A percentile compares a stretch with the other conserved stretches of the same genome.
These are phyloP conservation scores for Cylloceria caligata DNA, from an alignment of 2,888 invertebrate species.

Conservation along the genomic window DNA sequence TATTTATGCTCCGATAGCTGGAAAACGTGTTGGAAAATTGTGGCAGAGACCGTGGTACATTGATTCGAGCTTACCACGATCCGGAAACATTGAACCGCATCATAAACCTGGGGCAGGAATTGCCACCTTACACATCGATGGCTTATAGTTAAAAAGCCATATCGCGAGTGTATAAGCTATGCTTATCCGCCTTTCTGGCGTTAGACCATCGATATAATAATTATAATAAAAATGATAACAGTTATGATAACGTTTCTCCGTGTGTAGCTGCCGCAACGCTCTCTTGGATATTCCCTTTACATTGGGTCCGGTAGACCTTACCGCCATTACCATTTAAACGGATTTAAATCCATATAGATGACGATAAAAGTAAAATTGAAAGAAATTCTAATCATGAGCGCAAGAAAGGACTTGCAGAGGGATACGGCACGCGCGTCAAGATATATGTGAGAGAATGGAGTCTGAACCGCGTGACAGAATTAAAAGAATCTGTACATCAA, in stretches of 20 bases:
- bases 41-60: constrained; percentile 7
- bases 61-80: constrained; percentile 18
- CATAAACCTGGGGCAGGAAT: not conserved
- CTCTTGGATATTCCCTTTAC: not conserved
- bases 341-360: not conserved
- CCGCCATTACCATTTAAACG: constrained; percentile 3
- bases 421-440: not conserved
- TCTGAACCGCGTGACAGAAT: not conserved
- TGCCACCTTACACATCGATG: constrained; percentile 9
- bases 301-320: not conserved
- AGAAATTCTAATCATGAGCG: not conserved
- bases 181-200: no score
- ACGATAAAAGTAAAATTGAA: not conserved
- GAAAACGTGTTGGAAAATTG: constrained; percentile 16
- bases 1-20: not conserved
- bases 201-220: no score
- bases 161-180: no score
- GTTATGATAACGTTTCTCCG: constrained; percentile 12
- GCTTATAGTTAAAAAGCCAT: no score
- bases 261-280: constrained; percentile 1
- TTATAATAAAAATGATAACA: not conserved
- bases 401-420: not conserved
- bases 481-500: not conserved
- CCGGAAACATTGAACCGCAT: constrained; percentile 27
- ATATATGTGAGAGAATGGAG: not conserved